Evolutionary conservation across 2,113 vertebrate species (phyloP), one percentile per base, ranked within the genome.

Genomic region (Neolamprologus modestus): DNA sequence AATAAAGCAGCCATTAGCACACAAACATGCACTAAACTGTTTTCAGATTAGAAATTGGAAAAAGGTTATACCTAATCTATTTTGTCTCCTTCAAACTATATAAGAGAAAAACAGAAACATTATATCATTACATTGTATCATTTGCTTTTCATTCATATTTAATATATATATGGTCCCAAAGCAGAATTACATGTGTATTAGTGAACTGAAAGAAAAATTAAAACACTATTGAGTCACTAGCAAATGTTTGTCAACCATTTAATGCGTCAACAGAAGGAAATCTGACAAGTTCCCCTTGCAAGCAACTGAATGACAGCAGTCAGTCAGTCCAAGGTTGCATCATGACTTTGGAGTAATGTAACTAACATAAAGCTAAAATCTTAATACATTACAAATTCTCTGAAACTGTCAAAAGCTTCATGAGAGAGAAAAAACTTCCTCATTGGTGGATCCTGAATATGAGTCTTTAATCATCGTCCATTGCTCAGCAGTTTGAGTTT

Each of bases 261-360:
- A 21, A 37, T 21, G 0, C 1, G 1, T 21, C 31, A 73, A 10
- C 37, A 73, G 21, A 0, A 45, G 4, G 37, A 45, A 73, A 73
- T 73, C 5, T 26, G 12, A 45, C 24, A 50, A 31, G 24, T 10
- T 73, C 42, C 3, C 21, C 40, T 26, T 47, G 21, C 8, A 73
- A 0, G 68, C 8, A 10, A 24, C 5, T 26, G 40, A 45, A 76
- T 9, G 4, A 28, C 21, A 0, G 21, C n/a, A 0, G 21, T 11
- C 59, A 37, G 31, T 87, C 63, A 47, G 31, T 31, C 61, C 55
- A 24, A 78, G 0, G 81, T 8, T 52, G 10, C n/a, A 24, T 83
- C 13, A 12, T 71, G 55, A 88, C 26, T 85, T 55, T 55, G 28
- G 28, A 33, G 42, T 63, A 37, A 42, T 42, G n/a, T 24, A 40